Base-by-base conservation (phyloP, 2,888 invertebrate species). In the Serripes groenlandicus region DNA sequence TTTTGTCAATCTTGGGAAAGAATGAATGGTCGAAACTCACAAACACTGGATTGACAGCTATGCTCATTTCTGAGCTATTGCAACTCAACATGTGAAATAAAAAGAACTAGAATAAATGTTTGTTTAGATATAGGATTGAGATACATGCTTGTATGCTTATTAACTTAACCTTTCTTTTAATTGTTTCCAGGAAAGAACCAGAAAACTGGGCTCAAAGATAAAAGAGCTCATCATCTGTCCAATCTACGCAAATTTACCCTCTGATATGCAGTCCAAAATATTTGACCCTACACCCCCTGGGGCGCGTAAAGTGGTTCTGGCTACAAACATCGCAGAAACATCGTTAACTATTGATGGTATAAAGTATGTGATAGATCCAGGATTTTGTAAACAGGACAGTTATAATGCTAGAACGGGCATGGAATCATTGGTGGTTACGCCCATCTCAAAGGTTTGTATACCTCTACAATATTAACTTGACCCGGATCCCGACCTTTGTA, bases 281-380 rank as follows among this genome's bases (percentile, higher is more conserved):
- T 99, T 99, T 95, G 98, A 98, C 91, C 99, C 98, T 0, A 99
- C 99, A 0, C 99, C 99, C 56, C 97, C 97, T 11, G 98, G 98
- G 84, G 98, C 99, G 0, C 96, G 99, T 83, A 99, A 99, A 96
- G 98, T 99, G 18, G 97, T 99, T 11, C 95, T 99, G 64, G 99
- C 99, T 0, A 99, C 99, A 26, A 99, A 99, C 93, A 99, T 99
- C 92, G 99, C 99, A 0, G 99, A 99, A 95, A 99, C 99, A 0
- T 99, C 99, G 1, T 95, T 99, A 42, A 99, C 99, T 0, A 99
- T 99, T 90, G 99, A 99, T 94, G 99, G 99, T 91, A 99, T 99
- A 86, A 97, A 98, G 83, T 99, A 98, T 95, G 99, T 99, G 0
- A 99, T 99, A 88, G 99, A 99, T 95, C 99, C 99, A n/a, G 99